Base-by-base conservation (phyloP, 2,797 vertebrate species). In the Rhynchonycteris naso region DNA sequence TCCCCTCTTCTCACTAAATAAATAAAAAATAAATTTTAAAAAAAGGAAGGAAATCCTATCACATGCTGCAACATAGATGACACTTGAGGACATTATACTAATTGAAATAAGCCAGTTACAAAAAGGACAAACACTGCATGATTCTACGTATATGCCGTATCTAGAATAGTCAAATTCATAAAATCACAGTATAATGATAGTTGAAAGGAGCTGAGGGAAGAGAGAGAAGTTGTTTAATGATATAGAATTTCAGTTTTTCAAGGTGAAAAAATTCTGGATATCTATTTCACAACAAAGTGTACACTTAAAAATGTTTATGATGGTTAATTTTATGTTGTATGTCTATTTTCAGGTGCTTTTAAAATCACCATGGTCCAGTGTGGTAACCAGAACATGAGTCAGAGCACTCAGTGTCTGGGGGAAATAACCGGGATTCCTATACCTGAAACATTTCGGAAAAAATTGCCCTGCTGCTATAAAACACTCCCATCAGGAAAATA, bases 181-280 rank as follows among this genome's bases (percentile, higher is more conserved):
- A 52, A 89, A 52, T 38, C 52, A 43, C 68, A 66, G 38, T n/a
- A 76, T 35, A 75, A 82, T 68, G 14, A 11, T 15, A 26, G 28
- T 56, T 88, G 47, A 63, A 24, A 58, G 19, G 21, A 22, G 8
- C 38, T 52, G 7, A 72, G 24, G 52, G 30, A 28, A 76, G 15
- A 28, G 19, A 15, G 8, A 59, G 14, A 90, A 54, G n/a, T 28
- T 76, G 14, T 59, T 52, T 78, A 69, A 79, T 24, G 26, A 54
- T 84, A 78, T 58, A 35, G 52, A 85, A 68, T 43, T 71, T 94
- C 24, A 68, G 56, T 79, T 94, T 90, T 94, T 15, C 43, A 54
- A 61, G 22, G 43, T 78, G 7, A 33, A 78, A 90, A 61, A 26
- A 69, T 56, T 59, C 52, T 54, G 47, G 28, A 85, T 4, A 38